These are phyloP conservation scores for Embidobia sp. DNA, from an alignment of 2,888 invertebrate genomes.

Conservation along the genomic window DNA sequence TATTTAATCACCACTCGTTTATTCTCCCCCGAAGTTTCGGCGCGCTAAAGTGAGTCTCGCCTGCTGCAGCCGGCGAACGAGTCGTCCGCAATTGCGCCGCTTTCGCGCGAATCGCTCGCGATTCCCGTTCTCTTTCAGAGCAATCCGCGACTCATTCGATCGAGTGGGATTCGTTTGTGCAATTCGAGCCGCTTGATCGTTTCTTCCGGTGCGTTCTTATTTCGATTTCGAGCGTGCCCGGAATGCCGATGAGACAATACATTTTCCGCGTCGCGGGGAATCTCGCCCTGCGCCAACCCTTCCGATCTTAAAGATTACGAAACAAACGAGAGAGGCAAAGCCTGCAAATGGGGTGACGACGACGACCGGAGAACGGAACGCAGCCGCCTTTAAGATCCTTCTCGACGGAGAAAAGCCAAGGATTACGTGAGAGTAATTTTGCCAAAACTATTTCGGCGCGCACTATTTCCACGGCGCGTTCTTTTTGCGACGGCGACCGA, in stretches of 20 bases:
- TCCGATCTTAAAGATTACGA: slow-evolving; percentile 81
- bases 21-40: slow-evolving; percentile 71
- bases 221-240: slow-evolving; percentile 8
- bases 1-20: slow-evolving; percentile 81
- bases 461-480: slow-evolving; percentile 41
- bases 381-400: slow-evolving; percentile 70
- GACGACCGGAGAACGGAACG: slow-evolving; percentile 72
- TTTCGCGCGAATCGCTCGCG: background rate
- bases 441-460: slow-evolving; percentile 56
- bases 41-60: slow-evolving; percentile 68
- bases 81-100: slow-evolving; percentile 63
- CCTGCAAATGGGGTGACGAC: slow-evolving; percentile 80
- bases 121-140: slow-evolving; percentile 13
- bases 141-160: no score
- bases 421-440: slow-evolving; percentile 67
- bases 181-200: slow-evolving; percentile 2
- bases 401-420: slow-evolving; percentile 62
- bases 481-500: slow-evolving; percentile 15
- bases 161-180: background rate
- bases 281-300: slow-evolving; percentile 74
- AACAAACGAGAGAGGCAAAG: slow-evolving; percentile 80
- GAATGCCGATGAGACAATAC: slow-evolving; percentile 71
- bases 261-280: slow-evolving; percentile 68
- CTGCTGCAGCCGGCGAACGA: slow-evolving; percentile 68
- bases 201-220: slow-evolving; percentile 10